phyloP scores from a whole-genome alignment of 2,888 invertebrate species.

The Pomacea canaliculata region DNA sequence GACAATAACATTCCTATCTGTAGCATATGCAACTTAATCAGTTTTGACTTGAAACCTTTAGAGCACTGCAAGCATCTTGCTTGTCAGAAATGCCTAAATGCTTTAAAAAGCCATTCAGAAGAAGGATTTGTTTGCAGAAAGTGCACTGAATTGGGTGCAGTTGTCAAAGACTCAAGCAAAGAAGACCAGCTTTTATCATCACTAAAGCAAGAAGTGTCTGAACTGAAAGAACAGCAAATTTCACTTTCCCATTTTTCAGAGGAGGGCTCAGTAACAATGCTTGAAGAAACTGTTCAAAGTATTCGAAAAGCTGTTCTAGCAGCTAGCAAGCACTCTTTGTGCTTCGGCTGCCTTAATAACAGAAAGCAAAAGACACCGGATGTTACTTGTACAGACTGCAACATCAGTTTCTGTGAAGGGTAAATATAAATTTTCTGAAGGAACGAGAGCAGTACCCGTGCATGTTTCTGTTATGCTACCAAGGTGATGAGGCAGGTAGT shows the following conservation, averaged over 20 bases:
- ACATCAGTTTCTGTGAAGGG: slow-evolving; percentile 7
- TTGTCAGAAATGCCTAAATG: too few relatives aligned
- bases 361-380: slow-evolving; percentile 14
- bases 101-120: not conserved
- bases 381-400: slow-evolving; percentile 8
- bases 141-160: not conserved
- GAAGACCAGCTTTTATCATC: too few relatives aligned
- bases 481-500: too few relatives aligned
- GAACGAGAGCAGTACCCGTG: too few relatives aligned
- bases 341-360: slow-evolving; percentile 3
- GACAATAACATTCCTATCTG: too few relatives aligned
- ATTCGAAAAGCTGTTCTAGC: slow-evolving; percentile 7
- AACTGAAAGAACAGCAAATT: not conserved
- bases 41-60: too few relatives aligned
- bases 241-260: not conserved
- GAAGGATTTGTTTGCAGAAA: not conserved
- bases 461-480: too few relatives aligned
- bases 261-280: too few relatives aligned
- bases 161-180: too few relatives aligned
- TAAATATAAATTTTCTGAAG: not conserved
- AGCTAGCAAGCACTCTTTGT: slow-evolving; percentile 11
- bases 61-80: too few relatives aligned
- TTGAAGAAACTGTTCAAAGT: slow-evolving; percentile 5
- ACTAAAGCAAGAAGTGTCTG: too few relatives aligned
- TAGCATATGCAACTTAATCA: too few relatives aligned